Base-by-base conservation (phyloP, 2,888 invertebrate genomes). In the Diplazon laetatorius region DNA sequence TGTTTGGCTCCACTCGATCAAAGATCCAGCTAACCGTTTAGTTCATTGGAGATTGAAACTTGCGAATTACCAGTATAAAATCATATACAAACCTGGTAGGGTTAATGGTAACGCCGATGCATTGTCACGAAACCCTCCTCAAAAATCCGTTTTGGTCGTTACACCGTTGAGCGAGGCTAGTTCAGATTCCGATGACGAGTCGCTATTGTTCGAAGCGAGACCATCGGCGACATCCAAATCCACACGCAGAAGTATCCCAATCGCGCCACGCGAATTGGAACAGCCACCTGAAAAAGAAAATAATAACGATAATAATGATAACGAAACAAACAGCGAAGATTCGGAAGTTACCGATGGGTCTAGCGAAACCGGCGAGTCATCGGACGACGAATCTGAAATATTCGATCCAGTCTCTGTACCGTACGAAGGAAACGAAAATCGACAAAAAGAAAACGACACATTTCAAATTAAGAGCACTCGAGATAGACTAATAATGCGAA, bases 51-150 rank as follows among this genome's bases (percentile, higher is more conserved):
- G 84, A 5, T 59, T 88, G 1, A 73, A 80, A 72, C 62, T 88
- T 0, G 82, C 82, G 69, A 87, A 87, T 65, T 87, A 84, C 65
- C 80, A 85, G 10, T 88, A 85, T 52, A 81, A 86, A 69, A 86
- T 89, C 0, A n/a, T 78, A 4, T 88, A 89, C 39, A 86, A 87
- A 74, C 80, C 83, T 2, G 87, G 88, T 9, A 76, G 70, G 68
- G 20, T 65, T 4, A 89, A 88, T 69, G 50, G 80, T 8, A 86
- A 87, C 71, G 88, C 86, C 3, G 89, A 89, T 48, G 85, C 84
- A 5, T 55, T 87, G 6, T 85, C 82, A 1, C 48, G 80, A 2
- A 82, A 81, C 8, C 81, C 80, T 1, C 66, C 55, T 10, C 39
- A 50, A 16, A 71, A 52, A 30, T 35, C 46, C 1, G 46, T 69